A percentile compares a stretch with the other conserved stretches of the same genome.
Conservation (phyloP, 2,888 invertebrate genomes). For the Idaea aversata region DNA sequence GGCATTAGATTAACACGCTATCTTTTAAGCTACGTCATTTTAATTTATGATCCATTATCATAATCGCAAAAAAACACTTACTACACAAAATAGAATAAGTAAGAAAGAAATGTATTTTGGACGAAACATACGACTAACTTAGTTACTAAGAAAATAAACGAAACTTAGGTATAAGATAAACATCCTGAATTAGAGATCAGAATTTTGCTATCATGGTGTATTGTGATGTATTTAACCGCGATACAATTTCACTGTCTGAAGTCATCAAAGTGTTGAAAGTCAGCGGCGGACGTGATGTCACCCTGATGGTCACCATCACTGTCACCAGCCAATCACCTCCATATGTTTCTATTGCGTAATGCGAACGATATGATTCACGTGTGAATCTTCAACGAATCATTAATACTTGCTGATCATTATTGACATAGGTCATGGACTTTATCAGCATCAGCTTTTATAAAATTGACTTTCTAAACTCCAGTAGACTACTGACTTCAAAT, state of each 20-base stretch:
- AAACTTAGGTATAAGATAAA: too few relatives aligned
- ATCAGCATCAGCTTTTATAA: neutral
- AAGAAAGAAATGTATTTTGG: too few relatives aligned
- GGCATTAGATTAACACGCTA: too few relatives aligned
- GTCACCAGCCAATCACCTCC: neutral
- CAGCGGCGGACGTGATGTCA: conserved; percentile 26
- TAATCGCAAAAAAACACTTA: too few relatives aligned
- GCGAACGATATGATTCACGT: conserved; percentile 10
- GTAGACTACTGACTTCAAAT: neutral
- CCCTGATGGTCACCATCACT: conserved; percentile 3
- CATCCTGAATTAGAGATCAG: too few relatives aligned
- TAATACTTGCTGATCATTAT: neutral
- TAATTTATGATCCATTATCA: too few relatives aligned
- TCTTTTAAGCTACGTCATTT: too few relatives aligned
- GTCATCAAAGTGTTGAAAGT: conserved; percentile 26
- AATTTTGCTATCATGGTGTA: too few relatives aligned
- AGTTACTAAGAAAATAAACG: too few relatives aligned
- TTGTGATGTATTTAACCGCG: conserved; percentile 14
- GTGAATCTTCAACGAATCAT: conserved; percentile 9
- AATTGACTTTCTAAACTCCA: neutral
- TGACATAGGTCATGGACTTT: neutral
- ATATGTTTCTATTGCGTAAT: conserved; percentile 17
- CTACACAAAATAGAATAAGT: too few relatives aligned
- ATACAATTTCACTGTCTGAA: conserved; percentile 6
- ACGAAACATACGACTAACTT: too few relatives aligned